phyloP scores from a whole-genome alignment of 2,113 vertebrate species.

The Pomatostomus ruficeps region DNA sequence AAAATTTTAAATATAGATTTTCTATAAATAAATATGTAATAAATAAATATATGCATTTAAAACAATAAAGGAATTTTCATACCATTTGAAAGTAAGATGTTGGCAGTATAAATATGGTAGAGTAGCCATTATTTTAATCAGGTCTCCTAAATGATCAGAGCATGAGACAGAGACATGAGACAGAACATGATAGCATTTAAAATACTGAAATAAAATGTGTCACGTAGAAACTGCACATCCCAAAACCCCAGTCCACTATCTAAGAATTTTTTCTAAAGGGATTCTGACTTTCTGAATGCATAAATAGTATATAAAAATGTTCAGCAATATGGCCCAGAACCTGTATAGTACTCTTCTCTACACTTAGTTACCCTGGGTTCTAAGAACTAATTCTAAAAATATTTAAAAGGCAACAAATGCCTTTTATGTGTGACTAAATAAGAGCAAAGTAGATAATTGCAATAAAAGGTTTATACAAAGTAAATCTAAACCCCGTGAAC shows the following conservation, averaged over 20 bases:
- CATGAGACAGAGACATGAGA: background rate
- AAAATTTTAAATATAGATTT: background rate
- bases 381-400: background rate
- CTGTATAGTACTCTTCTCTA: background rate
- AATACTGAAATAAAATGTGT: background rate
- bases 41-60: background rate
- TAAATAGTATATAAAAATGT: background rate
- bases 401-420: background rate
- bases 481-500: background rate
- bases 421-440: background rate
- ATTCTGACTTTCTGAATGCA: background rate
- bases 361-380: background rate
- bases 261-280: background rate
- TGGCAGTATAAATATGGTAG: background rate
- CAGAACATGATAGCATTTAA: background rate
- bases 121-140: background rate
- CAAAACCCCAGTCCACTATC: background rate
- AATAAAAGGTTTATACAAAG: background rate
- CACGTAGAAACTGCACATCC: background rate
- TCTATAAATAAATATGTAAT: background rate
- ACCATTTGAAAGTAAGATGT: background rate
- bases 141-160: background rate
- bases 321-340: background rate
- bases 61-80: background rate
- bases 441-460: background rate